These are phyloP conservation scores for Cisticola juncidis DNA, from an alignment of 2,113 vertebrate genomes.

Conservation along the genomic window DNA sequence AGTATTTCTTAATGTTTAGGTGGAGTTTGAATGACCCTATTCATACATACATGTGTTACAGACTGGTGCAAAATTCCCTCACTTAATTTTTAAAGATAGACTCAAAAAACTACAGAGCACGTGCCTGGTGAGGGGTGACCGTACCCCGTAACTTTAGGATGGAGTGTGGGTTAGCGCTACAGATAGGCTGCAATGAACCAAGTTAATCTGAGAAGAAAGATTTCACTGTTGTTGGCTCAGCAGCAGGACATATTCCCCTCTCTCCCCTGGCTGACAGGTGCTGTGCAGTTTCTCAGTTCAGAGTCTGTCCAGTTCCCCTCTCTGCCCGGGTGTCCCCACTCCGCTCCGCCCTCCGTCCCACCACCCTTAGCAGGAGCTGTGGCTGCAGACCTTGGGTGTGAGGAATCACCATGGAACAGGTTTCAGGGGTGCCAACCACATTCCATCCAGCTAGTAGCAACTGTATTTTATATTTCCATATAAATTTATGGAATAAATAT, in stretches of 20 bases:
- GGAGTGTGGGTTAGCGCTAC: not conserved
- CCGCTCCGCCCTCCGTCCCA: rapidly evolving
- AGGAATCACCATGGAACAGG: not conserved
- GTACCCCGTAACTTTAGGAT: not conserved
- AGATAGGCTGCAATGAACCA: not conserved
- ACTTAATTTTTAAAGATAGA: not conserved
- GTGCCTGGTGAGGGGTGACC: rapidly evolving
- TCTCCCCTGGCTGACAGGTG: not conserved
- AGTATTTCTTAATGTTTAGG: not conserved
- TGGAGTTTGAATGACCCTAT: not conserved
- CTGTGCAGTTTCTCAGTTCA: not conserved
- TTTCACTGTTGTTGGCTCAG: not conserved
- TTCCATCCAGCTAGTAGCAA: rapidly evolving
- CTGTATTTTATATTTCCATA: not conserved
- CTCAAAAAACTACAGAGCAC: not conserved
- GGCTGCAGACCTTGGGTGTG: not conserved
- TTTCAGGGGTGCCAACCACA: not conserved
- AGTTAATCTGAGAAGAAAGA: not conserved
- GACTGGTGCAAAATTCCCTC: not conserved
- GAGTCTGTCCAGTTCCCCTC: rapidly evolving
- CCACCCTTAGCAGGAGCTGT: not conserved
- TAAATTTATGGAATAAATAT: too few species aligned
- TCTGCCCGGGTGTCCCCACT: rapidly evolving
- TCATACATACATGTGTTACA: not conserved
- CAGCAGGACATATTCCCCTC: not conserved